Evolutionary conservation across 2,113 vertebrate species (phyloP).

Genomic region (Suncus etruscus): DNA sequence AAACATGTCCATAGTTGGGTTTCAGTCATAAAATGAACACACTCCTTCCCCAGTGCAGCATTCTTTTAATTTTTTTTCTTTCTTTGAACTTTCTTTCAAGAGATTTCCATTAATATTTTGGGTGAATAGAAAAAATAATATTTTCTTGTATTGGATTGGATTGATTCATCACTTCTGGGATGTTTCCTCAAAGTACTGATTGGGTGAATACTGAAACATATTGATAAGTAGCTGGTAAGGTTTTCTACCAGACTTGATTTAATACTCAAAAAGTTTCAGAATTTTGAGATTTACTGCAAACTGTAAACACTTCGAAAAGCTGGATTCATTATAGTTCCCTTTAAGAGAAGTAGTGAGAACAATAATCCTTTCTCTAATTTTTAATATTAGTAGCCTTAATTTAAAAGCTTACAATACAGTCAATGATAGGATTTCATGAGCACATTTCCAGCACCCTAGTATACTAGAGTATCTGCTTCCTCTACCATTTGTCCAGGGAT

Average conservation of each 20-base stretch:
- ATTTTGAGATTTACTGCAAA: neutral
- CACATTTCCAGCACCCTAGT: too few relatives aligned
- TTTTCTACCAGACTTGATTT: neutral
- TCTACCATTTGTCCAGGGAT: too few relatives aligned
- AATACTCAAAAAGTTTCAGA: neutral
- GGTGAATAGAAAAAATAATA: neutral
- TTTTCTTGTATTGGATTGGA: neutral
- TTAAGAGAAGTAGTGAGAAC: neutral
- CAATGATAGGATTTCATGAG: too few relatives aligned
- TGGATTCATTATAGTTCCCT: neutral
- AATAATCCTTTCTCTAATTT: too few relatives aligned
- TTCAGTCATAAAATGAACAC: too few relatives aligned
- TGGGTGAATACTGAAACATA: neutral
- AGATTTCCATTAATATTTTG: neutral
- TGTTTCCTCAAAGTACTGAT: neutral
- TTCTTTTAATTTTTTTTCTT: too few relatives aligned
- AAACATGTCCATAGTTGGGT: too few relatives aligned
- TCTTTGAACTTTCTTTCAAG: neutral
- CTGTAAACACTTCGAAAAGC: slow-evolving; percentile 43
- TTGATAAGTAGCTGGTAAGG: neutral
- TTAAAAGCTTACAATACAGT: too few relatives aligned
- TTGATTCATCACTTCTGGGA: neutral
- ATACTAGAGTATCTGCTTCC: too few relatives aligned
- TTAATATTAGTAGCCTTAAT: too few relatives aligned
- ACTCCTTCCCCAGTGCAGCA: too few relatives aligned